These are phyloP conservation scores for Tetheella fluctuosa DNA, from an alignment of 2,888 invertebrate species.

Conservation along the genomic window DNA sequence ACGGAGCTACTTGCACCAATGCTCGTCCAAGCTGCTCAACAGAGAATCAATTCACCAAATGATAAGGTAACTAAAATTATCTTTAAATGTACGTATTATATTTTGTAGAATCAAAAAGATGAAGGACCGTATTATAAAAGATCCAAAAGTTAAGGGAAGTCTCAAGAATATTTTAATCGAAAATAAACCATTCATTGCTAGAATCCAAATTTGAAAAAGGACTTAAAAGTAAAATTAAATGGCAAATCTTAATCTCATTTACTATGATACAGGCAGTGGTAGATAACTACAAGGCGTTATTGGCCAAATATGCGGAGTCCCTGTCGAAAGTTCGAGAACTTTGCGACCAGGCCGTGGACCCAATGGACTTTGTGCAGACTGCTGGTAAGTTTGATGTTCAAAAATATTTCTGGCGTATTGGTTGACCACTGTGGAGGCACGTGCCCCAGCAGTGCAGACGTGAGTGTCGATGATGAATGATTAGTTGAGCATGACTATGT, in stretches of 20 bases:
- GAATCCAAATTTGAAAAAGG: no score
- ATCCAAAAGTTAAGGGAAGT: no score
- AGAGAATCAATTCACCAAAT: conserved; percentile 55
- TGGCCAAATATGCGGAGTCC: conserved; percentile 92
- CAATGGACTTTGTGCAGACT: conserved; percentile 96
- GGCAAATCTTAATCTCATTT: neutral
- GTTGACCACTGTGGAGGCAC: no score
- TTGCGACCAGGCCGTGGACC: conserved; percentile 98
- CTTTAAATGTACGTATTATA: no score
- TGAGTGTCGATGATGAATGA: no score
- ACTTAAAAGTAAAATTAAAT: neutral
- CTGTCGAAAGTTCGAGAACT: conserved; percentile 93
- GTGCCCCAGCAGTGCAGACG: no score
- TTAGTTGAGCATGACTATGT: no score
- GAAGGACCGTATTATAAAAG: no score
- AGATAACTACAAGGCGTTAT: conserved; percentile 94
- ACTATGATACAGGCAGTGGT: conserved; percentile 84
- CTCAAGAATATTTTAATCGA: no score
- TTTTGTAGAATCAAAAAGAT: no score
- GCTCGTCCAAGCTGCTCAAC: conserved; percentile 68
- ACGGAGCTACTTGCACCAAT: conserved; percentile 68
- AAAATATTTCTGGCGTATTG: no score
- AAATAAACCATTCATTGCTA: no score
- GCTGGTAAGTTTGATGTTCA: conserved; percentile 84
- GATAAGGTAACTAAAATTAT: conserved; percentile 47